A percentile compares a stretch with the other conserved stretches of the same genome.
phyloP scores from a whole-genome alignment of 2,797 vertebrate species.

The Pangasius mekongensis region DNA sequence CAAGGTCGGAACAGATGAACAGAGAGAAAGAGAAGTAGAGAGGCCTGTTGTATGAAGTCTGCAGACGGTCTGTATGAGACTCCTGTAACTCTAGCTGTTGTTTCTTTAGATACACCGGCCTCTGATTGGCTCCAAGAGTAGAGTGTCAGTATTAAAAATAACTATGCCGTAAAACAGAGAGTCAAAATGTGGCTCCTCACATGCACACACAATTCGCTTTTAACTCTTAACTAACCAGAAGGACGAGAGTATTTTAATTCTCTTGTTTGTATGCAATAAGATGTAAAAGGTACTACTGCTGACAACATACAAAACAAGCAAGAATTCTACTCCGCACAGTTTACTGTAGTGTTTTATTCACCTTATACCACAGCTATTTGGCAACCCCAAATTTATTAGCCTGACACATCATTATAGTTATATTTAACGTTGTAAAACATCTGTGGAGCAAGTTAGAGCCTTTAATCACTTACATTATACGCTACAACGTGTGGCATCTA shows the following conservation, averaged over 20 bases:
- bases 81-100: constrained; percentile 67
- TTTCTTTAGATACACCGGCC: constrained; percentile 63
- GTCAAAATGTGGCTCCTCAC: constrained; percentile 18
- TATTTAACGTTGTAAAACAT: not conserved
- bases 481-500: not conserved
- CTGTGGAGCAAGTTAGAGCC: too few relatives aligned
- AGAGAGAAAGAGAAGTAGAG: not conserved
- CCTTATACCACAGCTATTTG: not conserved
- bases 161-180: constrained; percentile 41
- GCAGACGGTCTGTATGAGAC: constrained; percentile 41
- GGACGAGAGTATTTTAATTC: not conserved
- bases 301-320: not conserved
- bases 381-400: not conserved
- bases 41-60: constrained; percentile 13
- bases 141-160: constrained; percentile 70
- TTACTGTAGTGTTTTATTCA: not conserved
- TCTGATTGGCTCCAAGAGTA: constrained; percentile 56
- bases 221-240: constrained; percentile 9
- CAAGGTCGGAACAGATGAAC: not conserved
- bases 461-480: not conserved
- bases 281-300: not conserved
- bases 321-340: not conserved
- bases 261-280: not conserved
- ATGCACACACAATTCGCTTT: constrained; percentile 5
- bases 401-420: not conserved